phyloP scores from a whole-genome alignment of 2,797 vertebrate genomes.

The Danio albolineatus region DNA sequence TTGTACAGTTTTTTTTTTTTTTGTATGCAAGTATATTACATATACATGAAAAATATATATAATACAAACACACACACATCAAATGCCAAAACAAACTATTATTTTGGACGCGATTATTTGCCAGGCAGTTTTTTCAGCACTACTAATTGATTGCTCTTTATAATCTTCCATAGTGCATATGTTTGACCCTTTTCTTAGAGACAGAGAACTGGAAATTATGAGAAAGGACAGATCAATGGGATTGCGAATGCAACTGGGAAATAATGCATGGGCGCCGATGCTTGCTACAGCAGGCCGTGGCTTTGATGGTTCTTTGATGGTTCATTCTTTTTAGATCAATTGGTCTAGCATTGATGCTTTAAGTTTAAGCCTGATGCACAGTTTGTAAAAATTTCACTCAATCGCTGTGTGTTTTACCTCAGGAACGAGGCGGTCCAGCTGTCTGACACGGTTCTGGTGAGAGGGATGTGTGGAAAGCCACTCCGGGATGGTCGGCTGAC shows the following conservation, averaged over 20 bases:
- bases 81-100: no score
- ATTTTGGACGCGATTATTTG: no score
- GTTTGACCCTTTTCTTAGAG: background rate
- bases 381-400: background rate
- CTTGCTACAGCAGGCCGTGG: background rate
- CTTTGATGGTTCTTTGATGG: background rate
- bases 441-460: constrained; percentile 84
- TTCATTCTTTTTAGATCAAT: background rate
- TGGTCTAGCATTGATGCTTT: background rate
- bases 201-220: background rate
- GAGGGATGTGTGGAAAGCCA: constrained; percentile 97
- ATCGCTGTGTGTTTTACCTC: constrained; percentile 77
- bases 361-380: background rate
- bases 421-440: constrained; percentile 88
- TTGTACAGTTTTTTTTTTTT: no score
- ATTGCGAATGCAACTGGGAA: background rate
- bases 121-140: background rate
- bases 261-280: background rate
- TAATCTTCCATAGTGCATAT: background rate
- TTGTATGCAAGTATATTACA: no score
- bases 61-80: no score
- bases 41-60: no score
- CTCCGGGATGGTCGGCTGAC: constrained; percentile 81
- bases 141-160: no score
- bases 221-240: background rate